Conservation (phyloP, 2,797 vertebrate genomes). For the Poecile montanus region DNA sequence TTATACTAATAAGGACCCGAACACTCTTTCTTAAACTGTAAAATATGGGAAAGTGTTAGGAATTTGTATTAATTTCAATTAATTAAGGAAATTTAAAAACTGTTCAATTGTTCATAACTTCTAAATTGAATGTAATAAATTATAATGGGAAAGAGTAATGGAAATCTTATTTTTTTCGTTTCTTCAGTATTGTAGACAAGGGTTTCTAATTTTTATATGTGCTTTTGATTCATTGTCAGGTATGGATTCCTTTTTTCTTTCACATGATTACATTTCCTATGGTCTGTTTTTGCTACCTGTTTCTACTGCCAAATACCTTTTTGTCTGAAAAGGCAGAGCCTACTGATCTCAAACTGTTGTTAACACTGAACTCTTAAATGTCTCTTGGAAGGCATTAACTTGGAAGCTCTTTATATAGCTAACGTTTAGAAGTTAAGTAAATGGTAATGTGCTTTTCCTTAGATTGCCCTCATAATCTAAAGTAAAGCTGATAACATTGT, state of each 20-base stretch:
- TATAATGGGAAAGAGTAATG: background rate
- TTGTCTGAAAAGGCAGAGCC: background rate
- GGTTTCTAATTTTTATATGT: background rate
- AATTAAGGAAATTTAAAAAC: background rate
- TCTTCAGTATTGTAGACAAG: background rate
- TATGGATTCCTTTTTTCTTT: background rate
- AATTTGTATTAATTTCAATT: background rate
- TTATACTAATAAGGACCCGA: background rate
- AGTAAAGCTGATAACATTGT: slow-evolving; percentile 70
- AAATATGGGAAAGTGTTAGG: background rate
- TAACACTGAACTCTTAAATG: background rate
- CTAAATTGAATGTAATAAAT: background rate
- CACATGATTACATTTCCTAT: background rate
- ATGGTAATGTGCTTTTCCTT: slow-evolving; percentile 64
- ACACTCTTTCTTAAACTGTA: background rate
- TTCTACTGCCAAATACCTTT: background rate
- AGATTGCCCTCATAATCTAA: slow-evolving; percentile 65
- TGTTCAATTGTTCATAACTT: background rate
- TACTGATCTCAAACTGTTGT: background rate
- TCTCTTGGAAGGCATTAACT: slow-evolving; percentile 23
- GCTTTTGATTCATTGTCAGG: background rate
- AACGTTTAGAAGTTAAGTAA: slow-evolving; percentile 48
- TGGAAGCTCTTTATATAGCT: slow-evolving; percentile 50
- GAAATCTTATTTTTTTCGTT: background rate
- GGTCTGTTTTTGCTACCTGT: background rate